phyloP scores from a whole-genome alignment of 2,113 vertebrate species.

The Aptenodytes forsteri region DNA sequence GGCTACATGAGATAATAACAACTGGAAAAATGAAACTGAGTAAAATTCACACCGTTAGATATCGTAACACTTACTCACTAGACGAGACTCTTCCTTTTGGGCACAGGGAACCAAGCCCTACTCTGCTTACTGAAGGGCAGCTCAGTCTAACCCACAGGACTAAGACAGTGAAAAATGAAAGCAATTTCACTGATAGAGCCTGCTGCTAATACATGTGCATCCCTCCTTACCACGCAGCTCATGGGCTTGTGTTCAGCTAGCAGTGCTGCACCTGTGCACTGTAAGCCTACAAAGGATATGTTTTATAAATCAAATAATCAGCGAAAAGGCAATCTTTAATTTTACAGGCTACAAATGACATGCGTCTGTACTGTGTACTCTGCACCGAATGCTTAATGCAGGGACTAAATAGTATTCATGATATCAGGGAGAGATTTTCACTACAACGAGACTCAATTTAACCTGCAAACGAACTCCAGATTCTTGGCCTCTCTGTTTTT shows the following conservation, averaged over 20 bases:
- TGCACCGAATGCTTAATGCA: background rate
- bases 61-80: background rate
- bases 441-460: background rate
- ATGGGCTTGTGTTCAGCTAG: background rate
- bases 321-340: background rate
- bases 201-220: background rate
- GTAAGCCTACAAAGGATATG: background rate
- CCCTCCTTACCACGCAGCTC: rapidly evolving
- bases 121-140: background rate
- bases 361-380: background rate
- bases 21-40: background rate
- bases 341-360: background rate
- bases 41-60: background rate
- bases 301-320: background rate
- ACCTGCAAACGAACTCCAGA: background rate
- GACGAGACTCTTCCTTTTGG: background rate
- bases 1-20: background rate
- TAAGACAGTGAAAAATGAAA: background rate
- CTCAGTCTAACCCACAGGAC: background rate
- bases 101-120: background rate
- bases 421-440: background rate
- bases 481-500: background rate
- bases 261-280: background rate
- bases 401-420: background rate
- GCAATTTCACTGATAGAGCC: background rate